These are phyloP conservation scores for Holothuria glaberrima DNA, from an alignment of 35 echinoderm and acorn worm species.

Conservation along the genomic window DNA sequence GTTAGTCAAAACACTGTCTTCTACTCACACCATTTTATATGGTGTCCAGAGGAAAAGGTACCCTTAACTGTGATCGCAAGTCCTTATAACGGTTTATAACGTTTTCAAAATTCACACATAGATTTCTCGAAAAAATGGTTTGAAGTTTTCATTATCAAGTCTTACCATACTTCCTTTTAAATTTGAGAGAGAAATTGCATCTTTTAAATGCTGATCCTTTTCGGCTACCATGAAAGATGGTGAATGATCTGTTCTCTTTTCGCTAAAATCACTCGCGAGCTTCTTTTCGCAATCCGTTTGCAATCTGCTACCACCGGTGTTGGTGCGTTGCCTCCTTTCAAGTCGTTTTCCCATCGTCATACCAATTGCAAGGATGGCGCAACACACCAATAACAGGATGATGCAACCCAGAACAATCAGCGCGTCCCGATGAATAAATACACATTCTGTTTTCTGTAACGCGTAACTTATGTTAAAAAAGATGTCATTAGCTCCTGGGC, in stretches of 20 bases:
- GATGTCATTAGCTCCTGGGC: neutral
- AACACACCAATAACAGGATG: neutral
- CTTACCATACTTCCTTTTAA: conserved; percentile 57
- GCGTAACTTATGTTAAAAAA: conserved; percentile 1
- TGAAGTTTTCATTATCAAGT: conserved; percentile 56
- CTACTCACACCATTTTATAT: too few species aligned
- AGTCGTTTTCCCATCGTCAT: conserved; percentile 11
- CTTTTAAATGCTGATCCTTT: conserved; percentile 57
- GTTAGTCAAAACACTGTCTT: too few species aligned
- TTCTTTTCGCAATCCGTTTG: conserved; percentile 22
- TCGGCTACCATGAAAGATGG: conserved; percentile 25
- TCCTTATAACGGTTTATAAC: too few species aligned
- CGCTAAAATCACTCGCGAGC: neutral
- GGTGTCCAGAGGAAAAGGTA: too few species aligned
- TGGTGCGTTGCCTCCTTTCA: neutral
- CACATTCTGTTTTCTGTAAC: conserved; percentile 18
- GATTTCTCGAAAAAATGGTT: conserved; percentile 60
- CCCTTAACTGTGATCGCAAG: too few species aligned
- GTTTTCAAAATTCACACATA: too few species aligned
- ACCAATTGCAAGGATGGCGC: conserved; percentile 13
- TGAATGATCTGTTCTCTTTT: conserved; percentile 10
- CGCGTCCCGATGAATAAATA: conserved; percentile 22
- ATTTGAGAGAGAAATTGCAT: conserved; percentile 41
- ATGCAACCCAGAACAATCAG: conserved; percentile 12
- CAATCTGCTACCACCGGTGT: neutral